phyloP scores from a whole-genome alignment of 1,140 invertebrate species.

The Sarcophaga bullata region DNA sequence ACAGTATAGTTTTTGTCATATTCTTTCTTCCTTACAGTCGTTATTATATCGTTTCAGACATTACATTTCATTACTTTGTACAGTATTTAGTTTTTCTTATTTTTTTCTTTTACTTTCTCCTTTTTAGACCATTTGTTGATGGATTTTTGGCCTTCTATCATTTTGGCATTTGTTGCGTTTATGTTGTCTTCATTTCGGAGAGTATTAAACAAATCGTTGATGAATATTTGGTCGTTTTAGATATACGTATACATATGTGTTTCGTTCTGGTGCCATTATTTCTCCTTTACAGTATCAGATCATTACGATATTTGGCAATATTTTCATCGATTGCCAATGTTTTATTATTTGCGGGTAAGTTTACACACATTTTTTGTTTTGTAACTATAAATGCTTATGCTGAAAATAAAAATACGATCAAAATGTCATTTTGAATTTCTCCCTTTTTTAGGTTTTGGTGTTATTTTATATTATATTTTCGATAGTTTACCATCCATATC shows the following conservation, averaged over 20 bases:
- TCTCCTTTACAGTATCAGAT: slow-evolving; percentile 78
- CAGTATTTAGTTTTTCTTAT: background rate
- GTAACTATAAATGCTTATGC: background rate
- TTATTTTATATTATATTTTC: slow-evolving; percentile 78
- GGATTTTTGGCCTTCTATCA: slow-evolving; percentile 85
- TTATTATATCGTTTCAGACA: too few species aligned
- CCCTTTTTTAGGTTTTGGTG: slow-evolving; percentile 67
- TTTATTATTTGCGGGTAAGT: slow-evolving; percentile 73
- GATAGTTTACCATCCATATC: slow-evolving; percentile 70
- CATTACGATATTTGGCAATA: slow-evolving; percentile 81
- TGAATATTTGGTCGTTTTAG: slow-evolving; percentile 63
- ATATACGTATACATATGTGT: slow-evolving; percentile 62
- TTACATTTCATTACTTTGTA: background rate
- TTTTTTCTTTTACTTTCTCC: slow-evolving; percentile 22
- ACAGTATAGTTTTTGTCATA: too few species aligned
- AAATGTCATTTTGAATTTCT: background rate
- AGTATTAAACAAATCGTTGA: slow-evolving; percentile 74
- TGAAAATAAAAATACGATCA: background rate
- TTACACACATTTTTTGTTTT: background rate
- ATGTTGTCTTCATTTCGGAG: slow-evolving; percentile 85
- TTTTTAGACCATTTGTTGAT: slow-evolving; percentile 70
- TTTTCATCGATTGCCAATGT: slow-evolving; percentile 85
- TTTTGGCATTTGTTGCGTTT: slow-evolving; percentile 90
- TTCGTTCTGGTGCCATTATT: slow-evolving; percentile 76
- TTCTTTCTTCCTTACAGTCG: too few species aligned